Base-by-base conservation (phyloP, 2,888 invertebrate genomes). In the Sinelater perroti region DNA sequence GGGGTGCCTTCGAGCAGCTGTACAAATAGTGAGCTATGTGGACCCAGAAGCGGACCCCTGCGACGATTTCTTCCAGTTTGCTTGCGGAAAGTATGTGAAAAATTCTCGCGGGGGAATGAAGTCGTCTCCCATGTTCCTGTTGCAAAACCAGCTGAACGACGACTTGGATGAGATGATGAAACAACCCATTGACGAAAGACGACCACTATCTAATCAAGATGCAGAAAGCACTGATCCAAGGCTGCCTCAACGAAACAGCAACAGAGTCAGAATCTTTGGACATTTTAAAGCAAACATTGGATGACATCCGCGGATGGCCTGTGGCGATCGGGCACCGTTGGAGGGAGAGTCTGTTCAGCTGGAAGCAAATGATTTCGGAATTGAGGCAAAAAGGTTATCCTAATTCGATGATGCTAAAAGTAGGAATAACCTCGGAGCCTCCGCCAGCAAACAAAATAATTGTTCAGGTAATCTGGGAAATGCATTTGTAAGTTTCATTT, bases 11-110 rank as follows among this genome's bases (percentile, higher is more conserved):
- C 21, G n/a, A 10, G 36, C 18, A 14, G 50, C 50, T 16, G 17
- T 28, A 5, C 11, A 26, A 7, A 13, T 50, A 36, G 17, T 24
- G 17, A 16, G 13, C 11, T 24, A 86, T 67, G 85, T 91, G 82
- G 86, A 91, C 66, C 75, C 79, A 1, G 74, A 77, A 1, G 84
- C 85, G 8, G 86, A 90, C 63, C 90, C 91, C 0, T 91, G 91
- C 70, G 87, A 90, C 59, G 87, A 91, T 71, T 91, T 91, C 76
- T 90, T 90, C 21, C n/a, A 33, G 10, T 56, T 50, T 30, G 42
- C 50, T 28, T 56, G 56, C 17, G 24, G 26, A 10, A 44, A 35
- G 8, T 14, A 50, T 20, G n/a, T n/a, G n/a, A n/a, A n/a, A n/a
- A n/a, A n/a, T n/a, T n/a, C n/a, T n/a, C n/a, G 2, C 88, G 18